Conservation (phyloP, 2,797 vertebrate genomes). For the Chiropotes sagulatus region DNA sequence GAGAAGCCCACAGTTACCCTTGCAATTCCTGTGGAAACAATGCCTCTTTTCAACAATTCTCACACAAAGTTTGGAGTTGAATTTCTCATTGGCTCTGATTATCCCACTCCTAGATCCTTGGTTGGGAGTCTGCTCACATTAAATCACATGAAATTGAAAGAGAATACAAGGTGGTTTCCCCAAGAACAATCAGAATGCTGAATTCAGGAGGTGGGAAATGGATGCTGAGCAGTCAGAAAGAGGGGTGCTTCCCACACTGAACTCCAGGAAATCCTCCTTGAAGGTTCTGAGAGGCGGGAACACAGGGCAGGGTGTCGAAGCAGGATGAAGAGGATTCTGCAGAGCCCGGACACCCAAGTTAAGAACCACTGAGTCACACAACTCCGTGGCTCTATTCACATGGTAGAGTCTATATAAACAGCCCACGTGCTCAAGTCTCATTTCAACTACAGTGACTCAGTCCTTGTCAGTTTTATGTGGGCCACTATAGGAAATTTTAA, state of each 20-base stretch:
- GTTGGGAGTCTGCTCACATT: neutral
- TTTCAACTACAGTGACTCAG: neutral
- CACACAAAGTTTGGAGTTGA: neutral
- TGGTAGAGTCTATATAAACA: neutral
- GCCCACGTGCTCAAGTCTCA: neutral
- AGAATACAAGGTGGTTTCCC: neutral
- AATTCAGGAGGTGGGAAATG: neutral
- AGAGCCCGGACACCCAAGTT: neutral
- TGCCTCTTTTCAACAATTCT: neutral
- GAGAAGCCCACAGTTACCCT: neutral
- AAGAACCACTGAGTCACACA: neutral
- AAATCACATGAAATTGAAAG: neutral
- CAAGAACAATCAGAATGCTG: neutral
- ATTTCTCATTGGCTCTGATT: neutral
- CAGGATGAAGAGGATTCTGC: neutral
- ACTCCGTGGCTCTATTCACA: neutral
- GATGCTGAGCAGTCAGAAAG: neutral
- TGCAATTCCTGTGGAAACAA: neutral
- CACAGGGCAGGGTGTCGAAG: rapidly evolving
- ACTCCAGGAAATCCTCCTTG: neutral
- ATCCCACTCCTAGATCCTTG: neutral
- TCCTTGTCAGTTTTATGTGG: neutral
- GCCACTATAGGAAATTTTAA: neutral
- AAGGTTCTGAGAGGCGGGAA: neutral
- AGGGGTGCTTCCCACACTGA: neutral